phyloP scores from a whole-genome alignment of 2,888 invertebrate genomes.

The Panzeria rudis region DNA sequence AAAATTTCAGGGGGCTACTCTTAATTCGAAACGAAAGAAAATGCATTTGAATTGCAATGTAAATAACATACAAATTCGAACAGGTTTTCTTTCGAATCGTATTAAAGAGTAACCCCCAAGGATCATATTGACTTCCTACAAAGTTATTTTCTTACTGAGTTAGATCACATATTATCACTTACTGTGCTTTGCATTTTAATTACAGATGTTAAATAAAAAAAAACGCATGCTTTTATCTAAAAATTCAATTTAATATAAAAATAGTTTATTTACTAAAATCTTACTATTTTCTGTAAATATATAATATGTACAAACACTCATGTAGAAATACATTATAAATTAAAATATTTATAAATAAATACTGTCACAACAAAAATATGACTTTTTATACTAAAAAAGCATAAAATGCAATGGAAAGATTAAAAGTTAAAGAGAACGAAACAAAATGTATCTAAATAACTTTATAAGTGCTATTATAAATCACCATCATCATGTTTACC shows the following conservation, averaged over 20 bases:
- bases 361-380: slow-evolving; percentile 58
- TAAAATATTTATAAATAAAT: slow-evolving; percentile 45
- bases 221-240: not conserved
- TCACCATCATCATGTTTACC: slow-evolving; percentile 76
- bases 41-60: too few relatives aligned
- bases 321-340: slow-evolving; percentile 23
- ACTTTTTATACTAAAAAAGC: slow-evolving; percentile 47
- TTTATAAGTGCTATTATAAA: slow-evolving; percentile 75
- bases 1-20: too few relatives aligned
- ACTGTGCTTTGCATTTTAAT: not conserved
- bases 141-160: too few relatives aligned
- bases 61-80: too few relatives aligned
- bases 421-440: slow-evolving; percentile 41
- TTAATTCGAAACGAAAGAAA: too few relatives aligned
- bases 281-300: slow-evolving; percentile 63
- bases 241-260: slow-evolving; percentile 61
- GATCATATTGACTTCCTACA: too few relatives aligned
- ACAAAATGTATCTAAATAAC: slow-evolving; percentile 21
- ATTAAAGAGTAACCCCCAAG: too few relatives aligned
- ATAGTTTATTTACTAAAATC: slow-evolving; percentile 69
- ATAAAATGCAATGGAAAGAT: slow-evolving; percentile 62
- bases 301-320: slow-evolving; percentile 50
- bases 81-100: too few relatives aligned
- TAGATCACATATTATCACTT: not conserved
- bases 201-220: not conserved